These are phyloP conservation scores for Lithophane socia DNA, from an alignment of 2,888 invertebrate species.

Conservation along the genomic window DNA sequence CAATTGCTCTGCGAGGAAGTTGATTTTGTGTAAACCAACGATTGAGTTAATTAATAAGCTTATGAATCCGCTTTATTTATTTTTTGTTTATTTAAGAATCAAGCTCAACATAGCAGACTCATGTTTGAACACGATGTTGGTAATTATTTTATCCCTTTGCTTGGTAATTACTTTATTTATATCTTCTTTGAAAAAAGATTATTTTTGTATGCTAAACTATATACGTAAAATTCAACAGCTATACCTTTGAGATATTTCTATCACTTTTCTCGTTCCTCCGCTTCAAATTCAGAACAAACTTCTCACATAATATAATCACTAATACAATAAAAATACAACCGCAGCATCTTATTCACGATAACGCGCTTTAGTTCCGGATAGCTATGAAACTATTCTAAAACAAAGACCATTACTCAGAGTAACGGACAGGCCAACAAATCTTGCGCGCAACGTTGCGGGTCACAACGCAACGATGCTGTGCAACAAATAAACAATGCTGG, in stretches of 20 bases:
- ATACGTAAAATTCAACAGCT: background rate
- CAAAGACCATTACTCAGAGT: constrained; percentile 74
- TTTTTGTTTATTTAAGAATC: constrained; percentile 12
- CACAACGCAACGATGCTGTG: constrained; percentile 55
- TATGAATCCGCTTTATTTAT: constrained; percentile 7
- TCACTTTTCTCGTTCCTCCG: background rate
- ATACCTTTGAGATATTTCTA: background rate
- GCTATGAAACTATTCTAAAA: constrained; percentile 63
- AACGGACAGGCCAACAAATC: constrained; percentile 74
- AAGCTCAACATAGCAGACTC: background rate
- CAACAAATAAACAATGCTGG: constrained; percentile 62
- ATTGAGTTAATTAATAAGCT: constrained; percentile 33
- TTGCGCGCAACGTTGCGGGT: constrained; percentile 64
- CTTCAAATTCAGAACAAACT: background rate
- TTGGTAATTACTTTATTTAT: background rate
- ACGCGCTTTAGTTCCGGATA: constrained; percentile 26
- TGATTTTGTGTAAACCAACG: constrained; percentile 32
- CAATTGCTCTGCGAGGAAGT: constrained; percentile 28
- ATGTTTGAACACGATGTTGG: background rate
- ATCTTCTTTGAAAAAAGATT: background rate
- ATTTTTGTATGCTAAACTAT: too few relatives aligned
- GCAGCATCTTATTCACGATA: constrained; percentile 36
- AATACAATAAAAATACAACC: constrained; percentile 9
- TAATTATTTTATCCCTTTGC: background rate
- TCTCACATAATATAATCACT: background rate